Conservation (phyloP, 2,113 vertebrate genomes). For the Colius striatus region DNA sequence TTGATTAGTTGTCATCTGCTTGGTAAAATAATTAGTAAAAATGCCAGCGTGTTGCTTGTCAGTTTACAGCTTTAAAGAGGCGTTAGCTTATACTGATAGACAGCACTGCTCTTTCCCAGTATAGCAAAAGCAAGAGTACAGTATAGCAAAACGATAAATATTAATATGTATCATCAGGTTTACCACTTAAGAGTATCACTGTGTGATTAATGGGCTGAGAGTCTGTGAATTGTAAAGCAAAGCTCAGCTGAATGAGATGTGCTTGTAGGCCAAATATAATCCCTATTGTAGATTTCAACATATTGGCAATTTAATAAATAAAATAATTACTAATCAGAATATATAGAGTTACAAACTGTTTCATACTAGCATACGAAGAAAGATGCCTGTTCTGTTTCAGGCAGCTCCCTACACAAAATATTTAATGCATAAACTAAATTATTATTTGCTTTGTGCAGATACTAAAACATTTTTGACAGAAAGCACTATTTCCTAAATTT, state of each 20-base stretch:
- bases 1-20: slow-evolving; percentile 36
- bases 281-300: not conserved
- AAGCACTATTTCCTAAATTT: not conserved
- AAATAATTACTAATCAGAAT: not conserved
- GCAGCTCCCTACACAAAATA: not conserved
- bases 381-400: not conserved
- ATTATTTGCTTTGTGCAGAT: not conserved
- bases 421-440: not conserved
- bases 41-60: slow-evolving; percentile 34
- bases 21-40: slow-evolving; percentile 60
- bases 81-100: slow-evolving; percentile 51
- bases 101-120: slow-evolving; percentile 51
- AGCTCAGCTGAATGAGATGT: not conserved
- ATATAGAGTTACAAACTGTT: not conserved
- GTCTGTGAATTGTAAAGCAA: slow-evolving; percentile 14
- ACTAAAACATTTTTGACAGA: not conserved
- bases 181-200: slow-evolving; percentile 27
- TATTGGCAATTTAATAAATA: not conserved
- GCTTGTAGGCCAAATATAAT: not conserved
- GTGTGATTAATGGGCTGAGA: slow-evolving; percentile 16
- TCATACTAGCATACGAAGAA: not conserved
- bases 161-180: slow-evolving; percentile 3
- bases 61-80: slow-evolving; percentile 53
- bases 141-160: slow-evolving; percentile 40
- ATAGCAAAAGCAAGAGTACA: not conserved